Evolutionary conservation across 2,113 vertebrate genomes (phyloP).

Genomic region (Eurypyga helias): DNA sequence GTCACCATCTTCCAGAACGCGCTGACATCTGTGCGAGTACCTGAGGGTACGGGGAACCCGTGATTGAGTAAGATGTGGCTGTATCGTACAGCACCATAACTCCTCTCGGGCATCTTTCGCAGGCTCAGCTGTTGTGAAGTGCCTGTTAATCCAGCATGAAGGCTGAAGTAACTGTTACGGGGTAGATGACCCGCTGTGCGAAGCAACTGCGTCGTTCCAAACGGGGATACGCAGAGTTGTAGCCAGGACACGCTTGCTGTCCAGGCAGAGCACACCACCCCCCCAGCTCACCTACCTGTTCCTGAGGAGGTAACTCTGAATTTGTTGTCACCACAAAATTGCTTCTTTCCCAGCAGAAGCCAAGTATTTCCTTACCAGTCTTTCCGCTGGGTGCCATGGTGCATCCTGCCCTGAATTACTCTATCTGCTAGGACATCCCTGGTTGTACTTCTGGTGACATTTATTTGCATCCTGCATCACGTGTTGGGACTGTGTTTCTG

Average conservation of each 20-base stretch:
- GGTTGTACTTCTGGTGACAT: neutral
- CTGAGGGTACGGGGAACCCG: slow-evolving; percentile 34
- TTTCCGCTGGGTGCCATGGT: accelerated
- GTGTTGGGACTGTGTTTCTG: neutral
- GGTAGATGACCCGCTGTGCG: slow-evolving; percentile 5
- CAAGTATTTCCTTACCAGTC: neutral
- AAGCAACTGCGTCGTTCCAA: neutral
- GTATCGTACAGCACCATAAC: neutral
- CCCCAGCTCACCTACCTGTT: accelerated
- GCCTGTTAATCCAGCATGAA: slow-evolving; percentile 49
- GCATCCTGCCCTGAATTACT: neutral
- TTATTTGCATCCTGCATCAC: neutral
- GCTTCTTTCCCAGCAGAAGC: accelerated
- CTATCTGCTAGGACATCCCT: neutral
- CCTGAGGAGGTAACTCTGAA: neutral
- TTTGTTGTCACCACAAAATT: neutral
- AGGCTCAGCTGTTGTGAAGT: slow-evolving; percentile 59
- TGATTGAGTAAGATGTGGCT: slow-evolving; percentile 47
- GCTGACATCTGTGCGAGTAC: slow-evolving; percentile 54
- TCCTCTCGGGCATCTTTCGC: slow-evolving; percentile 45
- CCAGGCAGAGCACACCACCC: neutral
- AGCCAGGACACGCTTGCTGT: neutral
- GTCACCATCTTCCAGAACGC: neutral
- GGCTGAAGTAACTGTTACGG: neutral
- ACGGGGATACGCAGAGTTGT: neutral